Base-by-base conservation (phyloP, 2,888 invertebrate genomes). In the Pachycephus smyrnensis region DNA sequence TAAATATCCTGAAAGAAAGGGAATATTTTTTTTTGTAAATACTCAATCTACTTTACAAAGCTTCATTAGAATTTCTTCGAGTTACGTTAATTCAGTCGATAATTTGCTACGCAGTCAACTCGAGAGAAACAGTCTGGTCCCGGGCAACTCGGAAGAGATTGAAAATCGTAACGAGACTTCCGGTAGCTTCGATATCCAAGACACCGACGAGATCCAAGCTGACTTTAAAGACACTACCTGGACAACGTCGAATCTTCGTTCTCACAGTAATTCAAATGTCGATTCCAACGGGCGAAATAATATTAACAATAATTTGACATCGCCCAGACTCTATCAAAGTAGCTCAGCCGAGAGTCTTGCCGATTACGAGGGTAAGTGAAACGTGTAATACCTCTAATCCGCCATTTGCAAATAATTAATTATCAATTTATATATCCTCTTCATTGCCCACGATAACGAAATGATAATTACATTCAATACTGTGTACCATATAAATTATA, bases 271-370 rank as follows among this genome's bases (percentile, higher is more conserved):
- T 79, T 85, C 85, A 69, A 84, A 84, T 55, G 76, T 82, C 12
- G 81, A 84, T 68, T 82, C 84, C 33, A 83, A 86, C 55, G 75
- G 77, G 11, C 77, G 76, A 35, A 84, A 79, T 77, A 88, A 88
- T 80, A 83, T 86, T 76, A 89, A 89, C 81, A 90, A 90, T 81
- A 90, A 89, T 79, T 82, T 89, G 31, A 84, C 88, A 12, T 79
- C 83, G 31, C 83, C 88, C 12, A 86, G 83, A 71, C 81, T 87
- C 55, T 88, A 85, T 69, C 86, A 85, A 36, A 88, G 84, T 80
- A 93, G 93, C 77, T 93, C 93, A 85, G 92, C 93, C 89, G 93
- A 93, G 88, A 93, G 93, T 88, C 89, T 93, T 69, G 90, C 92
- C 69, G 93, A 94, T 82, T 93, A 92, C 89, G 93, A 93, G 90